Percentiles rank a stretch among this genome's conserved stretches.
Evolutionary conservation across 1,140 invertebrate genomes (phyloP).

Genomic region (Drosophila sturtevanti): DNA sequence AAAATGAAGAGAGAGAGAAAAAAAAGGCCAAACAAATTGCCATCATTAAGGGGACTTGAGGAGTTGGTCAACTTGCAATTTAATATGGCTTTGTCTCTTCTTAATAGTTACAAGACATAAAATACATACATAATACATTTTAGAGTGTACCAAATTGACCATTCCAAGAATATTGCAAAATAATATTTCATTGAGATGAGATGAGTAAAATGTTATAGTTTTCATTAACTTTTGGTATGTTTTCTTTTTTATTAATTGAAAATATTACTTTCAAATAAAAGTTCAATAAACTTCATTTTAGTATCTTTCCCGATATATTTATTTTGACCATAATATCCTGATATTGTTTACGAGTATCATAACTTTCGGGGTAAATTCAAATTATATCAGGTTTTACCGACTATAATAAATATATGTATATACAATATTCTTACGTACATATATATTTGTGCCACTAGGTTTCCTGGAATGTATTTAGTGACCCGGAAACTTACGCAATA

Average conservation of each 20-base stretch:
- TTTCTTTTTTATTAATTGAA: too few relatives aligned
- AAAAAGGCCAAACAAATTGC: conserved; percentile 41
- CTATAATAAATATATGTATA: not conserved
- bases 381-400: not conserved
- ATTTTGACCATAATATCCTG: too few relatives aligned
- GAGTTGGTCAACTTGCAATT: not conserved
- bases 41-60: conserved; percentile 34
- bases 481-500: conserved; percentile 28
- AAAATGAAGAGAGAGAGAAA: conserved; percentile 21
- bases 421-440: not conserved
- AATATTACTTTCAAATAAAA: too few relatives aligned
- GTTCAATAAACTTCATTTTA: too few relatives aligned
- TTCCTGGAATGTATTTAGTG: not conserved
- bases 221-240: too few relatives aligned
- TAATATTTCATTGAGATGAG: too few relatives aligned
- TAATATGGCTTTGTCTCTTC: not conserved
- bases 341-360: too few relatives aligned
- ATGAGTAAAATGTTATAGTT: too few relatives aligned
- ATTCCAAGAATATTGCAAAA: too few relatives aligned
- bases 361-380: too few relatives aligned
- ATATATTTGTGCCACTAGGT: too few relatives aligned
- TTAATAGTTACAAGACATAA: not conserved
- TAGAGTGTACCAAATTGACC: not conserved
- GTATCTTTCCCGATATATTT: too few relatives aligned
- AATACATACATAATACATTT: not conserved